Evolutionary conservation across 2,113 vertebrate species (phyloP).

Genomic region (Tringa solitaria): DNA sequence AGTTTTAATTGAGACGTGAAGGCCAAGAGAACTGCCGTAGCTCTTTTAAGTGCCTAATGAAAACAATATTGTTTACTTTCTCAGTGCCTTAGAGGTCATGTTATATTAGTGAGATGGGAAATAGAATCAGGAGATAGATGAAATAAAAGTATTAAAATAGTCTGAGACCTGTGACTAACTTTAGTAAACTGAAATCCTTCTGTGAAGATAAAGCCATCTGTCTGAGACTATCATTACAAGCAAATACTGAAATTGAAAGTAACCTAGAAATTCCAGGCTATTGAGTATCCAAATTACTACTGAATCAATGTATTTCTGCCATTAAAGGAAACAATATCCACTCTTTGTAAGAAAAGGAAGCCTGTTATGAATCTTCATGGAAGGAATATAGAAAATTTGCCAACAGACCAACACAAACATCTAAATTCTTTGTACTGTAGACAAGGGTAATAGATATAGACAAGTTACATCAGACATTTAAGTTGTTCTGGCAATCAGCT

Average conservation of each 20-base stretch:
- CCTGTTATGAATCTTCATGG: not conserved
- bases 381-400: not conserved
- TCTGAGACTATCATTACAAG: not conserved
- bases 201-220: not conserved
- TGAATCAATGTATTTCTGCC: not conserved
- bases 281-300: not conserved
- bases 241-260: not conserved
- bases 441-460: not conserved
- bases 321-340: not conserved
- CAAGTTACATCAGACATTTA: not conserved
- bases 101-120: not conserved
- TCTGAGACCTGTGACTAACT: not conserved
- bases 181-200: not conserved
- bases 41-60: not conserved
- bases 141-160: not conserved
- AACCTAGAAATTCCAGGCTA: not conserved
- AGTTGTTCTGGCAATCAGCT: not conserved
- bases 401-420: not conserved
- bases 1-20: rapidly evolving
- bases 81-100: not conserved
- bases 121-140: not conserved
- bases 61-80: not conserved
- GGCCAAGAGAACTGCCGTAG: not conserved
- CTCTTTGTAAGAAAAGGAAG: not conserved
- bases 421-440: not conserved